These are phyloP conservation scores for Gasterosteus nipponicus DNA, from an alignment of 2,113 vertebrate genomes.

Conservation along the genomic window DNA sequence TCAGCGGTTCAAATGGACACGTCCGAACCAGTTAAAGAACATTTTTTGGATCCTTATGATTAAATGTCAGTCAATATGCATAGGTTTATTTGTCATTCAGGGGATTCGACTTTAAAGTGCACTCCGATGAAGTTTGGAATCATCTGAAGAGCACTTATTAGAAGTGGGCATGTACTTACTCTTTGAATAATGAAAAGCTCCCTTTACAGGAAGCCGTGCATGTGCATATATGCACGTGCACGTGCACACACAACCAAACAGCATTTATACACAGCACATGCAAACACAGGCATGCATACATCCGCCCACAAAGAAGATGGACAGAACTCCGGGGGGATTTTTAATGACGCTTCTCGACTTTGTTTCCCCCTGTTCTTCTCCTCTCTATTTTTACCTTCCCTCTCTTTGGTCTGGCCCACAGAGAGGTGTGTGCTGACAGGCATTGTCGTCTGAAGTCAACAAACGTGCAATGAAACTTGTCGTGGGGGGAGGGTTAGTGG, in stretches of 20 bases:
- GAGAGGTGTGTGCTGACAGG: slow-evolving; percentile 43
- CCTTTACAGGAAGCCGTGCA: slow-evolving; percentile 9
- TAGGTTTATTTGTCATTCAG: slow-evolving; percentile 42
- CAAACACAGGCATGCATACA: slow-evolving; percentile 8
- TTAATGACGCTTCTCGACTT: slow-evolving; percentile 49
- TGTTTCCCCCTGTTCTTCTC: slow-evolving; percentile 1
- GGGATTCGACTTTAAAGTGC: slow-evolving; percentile 49
- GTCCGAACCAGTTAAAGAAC: background rate
- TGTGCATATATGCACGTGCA: background rate
- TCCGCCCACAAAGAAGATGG: slow-evolving; percentile 19
- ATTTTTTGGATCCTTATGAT: slow-evolving; percentile 6
- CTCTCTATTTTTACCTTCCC: slow-evolving; percentile 41
- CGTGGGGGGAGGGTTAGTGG: slow-evolving; percentile 11
- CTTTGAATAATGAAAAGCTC: slow-evolving; percentile 54
- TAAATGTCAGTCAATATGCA: slow-evolving; percentile 5
- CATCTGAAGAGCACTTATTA: slow-evolving; percentile 62
- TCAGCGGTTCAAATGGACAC: slow-evolving; percentile 2
- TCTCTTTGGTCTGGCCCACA: slow-evolving; percentile 32
- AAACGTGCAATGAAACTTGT: slow-evolving; percentile 28
- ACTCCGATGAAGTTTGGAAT: slow-evolving; percentile 57
- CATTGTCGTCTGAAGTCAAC: slow-evolving; percentile 34
- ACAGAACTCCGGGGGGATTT: slow-evolving; percentile 30
- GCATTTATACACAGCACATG: slow-evolving; percentile 12
- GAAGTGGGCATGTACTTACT: slow-evolving; percentile 47
- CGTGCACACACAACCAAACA: background rate